A percentile compares a stretch with the other conserved stretches of the same genome.
phyloP scores from a whole-genome alignment of 1,140 invertebrate species.

The Aphelenchoides besseyi region DNA sequence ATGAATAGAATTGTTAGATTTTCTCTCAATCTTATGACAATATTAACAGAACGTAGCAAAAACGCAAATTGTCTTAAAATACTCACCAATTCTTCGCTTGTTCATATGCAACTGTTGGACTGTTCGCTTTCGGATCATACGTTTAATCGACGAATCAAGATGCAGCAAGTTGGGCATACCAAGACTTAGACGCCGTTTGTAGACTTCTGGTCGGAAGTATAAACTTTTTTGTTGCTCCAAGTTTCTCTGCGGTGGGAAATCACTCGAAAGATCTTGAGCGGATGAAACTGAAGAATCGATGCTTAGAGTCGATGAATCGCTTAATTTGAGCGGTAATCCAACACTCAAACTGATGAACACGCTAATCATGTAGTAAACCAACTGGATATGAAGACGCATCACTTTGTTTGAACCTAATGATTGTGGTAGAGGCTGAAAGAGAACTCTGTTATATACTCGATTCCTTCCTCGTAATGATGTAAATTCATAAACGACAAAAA shows the following conservation, averaged over 20 bases:
- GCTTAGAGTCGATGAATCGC: background rate
- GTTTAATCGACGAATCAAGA: background rate
- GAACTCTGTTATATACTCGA: too few species aligned
- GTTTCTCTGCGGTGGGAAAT: too few species aligned
- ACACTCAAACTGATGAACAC: background rate
- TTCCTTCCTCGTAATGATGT: too few species aligned
- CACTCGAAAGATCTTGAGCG: background rate
- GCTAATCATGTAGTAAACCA: background rate
- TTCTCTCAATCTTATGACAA: background rate
- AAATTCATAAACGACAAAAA: too few species aligned
- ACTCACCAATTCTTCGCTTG: background rate
- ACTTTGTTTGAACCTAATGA: background rate
- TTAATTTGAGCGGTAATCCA: background rate
- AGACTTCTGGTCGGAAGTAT: background rate
- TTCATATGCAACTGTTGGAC: background rate
- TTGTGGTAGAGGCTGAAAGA: background rate
- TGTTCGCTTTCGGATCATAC: background rate
- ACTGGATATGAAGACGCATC: background rate
- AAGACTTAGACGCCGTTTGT: background rate
- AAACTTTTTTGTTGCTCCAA: too few species aligned
- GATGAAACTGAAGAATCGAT: background rate
- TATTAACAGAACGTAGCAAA: background rate
- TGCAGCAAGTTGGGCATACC: background rate
- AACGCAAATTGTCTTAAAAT: background rate
- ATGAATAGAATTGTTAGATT: background rate